Conservation (phyloP, 2,113 vertebrate genomes). For the Onychostruthus taczanowskii region DNA sequence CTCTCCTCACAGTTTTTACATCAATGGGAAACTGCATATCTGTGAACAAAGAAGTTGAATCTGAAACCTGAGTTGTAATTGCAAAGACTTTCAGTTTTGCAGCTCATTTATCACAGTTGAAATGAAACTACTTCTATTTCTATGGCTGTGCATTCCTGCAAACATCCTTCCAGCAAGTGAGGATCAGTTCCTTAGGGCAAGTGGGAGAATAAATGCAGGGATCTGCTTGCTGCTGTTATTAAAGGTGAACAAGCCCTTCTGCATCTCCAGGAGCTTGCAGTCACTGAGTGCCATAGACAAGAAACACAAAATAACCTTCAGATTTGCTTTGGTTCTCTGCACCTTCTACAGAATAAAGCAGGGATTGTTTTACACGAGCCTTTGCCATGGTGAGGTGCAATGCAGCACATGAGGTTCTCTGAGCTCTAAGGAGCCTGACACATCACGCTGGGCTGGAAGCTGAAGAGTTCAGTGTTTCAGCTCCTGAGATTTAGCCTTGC, state of each 20-base stretch:
- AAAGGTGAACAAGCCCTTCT: neutral
- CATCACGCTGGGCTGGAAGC: neutral
- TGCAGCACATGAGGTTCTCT: accelerated
- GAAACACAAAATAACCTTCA: neutral
- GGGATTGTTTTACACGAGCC: neutral
- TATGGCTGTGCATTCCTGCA: neutral
- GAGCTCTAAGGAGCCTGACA: neutral
- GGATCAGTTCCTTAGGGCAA: neutral
- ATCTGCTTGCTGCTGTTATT: neutral
- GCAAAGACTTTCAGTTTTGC: neutral
- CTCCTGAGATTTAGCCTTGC: neutral
- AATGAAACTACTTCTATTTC: neutral
- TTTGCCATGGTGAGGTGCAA: neutral
- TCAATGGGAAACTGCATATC: constrained; percentile 79
- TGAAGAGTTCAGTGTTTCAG: neutral
- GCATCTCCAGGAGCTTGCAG: neutral
- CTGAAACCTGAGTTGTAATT: neutral
- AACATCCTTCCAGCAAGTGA: neutral
- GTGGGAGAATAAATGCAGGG: neutral
- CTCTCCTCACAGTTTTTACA: constrained; percentile 73
- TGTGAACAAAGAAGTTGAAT: constrained; percentile 39
- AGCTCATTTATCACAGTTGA: neutral
- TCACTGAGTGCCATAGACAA: neutral
- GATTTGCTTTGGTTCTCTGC: neutral
- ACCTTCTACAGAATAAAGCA: neutral